These are phyloP conservation scores for Petrocephalus sullivani DNA, from an alignment of 2,797 vertebrate genomes.

Conservation along the genomic window DNA sequence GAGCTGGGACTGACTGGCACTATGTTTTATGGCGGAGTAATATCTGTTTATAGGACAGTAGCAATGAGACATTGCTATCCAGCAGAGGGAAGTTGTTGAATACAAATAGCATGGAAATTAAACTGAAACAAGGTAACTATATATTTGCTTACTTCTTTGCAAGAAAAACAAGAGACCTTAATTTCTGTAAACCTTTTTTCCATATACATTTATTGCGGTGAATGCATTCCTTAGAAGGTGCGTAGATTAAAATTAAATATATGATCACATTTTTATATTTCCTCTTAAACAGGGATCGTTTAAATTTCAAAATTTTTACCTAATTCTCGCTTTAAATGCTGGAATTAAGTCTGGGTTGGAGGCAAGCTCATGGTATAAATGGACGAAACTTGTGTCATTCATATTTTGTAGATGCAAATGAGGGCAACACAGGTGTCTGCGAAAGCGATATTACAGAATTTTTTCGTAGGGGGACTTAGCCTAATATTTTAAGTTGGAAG, in stretches of 20 bases:
- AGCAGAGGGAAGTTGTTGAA: constrained; percentile 23
- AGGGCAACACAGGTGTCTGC: background rate
- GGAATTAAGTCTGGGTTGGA: background rate
- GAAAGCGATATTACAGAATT: background rate
- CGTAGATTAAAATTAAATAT: background rate
- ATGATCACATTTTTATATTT: background rate
- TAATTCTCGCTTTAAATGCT: background rate
- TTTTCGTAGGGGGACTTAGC: background rate
- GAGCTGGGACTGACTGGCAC: background rate
- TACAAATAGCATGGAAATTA: constrained; percentile 22
- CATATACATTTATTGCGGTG: background rate
- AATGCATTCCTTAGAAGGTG: constrained; percentile 11
- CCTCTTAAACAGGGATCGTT: background rate
- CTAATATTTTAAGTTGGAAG: background rate
- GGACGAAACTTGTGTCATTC: background rate
- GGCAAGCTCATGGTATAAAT: background rate
- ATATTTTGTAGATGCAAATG: constrained; percentile 9
- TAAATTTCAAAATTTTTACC: background rate
- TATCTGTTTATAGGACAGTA: constrained; percentile 22
- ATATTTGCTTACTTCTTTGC: background rate
- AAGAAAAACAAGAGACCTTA: background rate
- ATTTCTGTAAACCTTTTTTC: constrained; percentile 9
- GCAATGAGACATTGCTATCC: constrained; percentile 20
- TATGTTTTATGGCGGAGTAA: constrained; percentile 25
- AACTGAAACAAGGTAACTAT: constrained; percentile 5